These are phyloP conservation scores for Philhelius pedissequus DNA, from an alignment of 2,888 invertebrate genomes.

Conservation along the genomic window DNA sequence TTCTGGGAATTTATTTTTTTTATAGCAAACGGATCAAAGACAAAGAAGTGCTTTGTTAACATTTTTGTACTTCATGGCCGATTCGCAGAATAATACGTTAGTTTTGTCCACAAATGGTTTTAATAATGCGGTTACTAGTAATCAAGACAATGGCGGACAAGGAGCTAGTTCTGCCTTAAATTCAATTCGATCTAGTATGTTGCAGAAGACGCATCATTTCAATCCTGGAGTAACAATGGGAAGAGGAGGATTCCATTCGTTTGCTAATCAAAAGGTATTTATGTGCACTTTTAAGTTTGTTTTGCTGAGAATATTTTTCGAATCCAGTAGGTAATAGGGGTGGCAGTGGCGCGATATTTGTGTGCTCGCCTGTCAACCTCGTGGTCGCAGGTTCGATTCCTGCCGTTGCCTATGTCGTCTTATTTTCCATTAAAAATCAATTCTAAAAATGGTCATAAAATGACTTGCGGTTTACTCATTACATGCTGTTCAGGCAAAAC, in stretches of 20 bases:
- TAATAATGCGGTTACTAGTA: slow-evolving; percentile 19
- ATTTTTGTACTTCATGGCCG: slow-evolving; percentile 78
- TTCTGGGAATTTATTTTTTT: slow-evolving; percentile 61
- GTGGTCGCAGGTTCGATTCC: too few species aligned
- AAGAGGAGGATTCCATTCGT: neutral
- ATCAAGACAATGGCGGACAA: slow-evolving; percentile 18
- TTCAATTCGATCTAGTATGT: slow-evolving; percentile 68
- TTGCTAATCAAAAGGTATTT: slow-evolving; percentile 31
- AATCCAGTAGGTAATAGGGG: too few species aligned
- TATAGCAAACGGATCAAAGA: slow-evolving; percentile 81
- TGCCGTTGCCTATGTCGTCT: too few species aligned
- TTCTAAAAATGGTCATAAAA: too few species aligned
- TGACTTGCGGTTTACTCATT: too few species aligned
- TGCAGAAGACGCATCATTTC: slow-evolving; percentile 58
- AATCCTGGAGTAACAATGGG: slow-evolving; percentile 7
- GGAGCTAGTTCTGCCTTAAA: slow-evolving; percentile 66
- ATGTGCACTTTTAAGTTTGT: neutral
- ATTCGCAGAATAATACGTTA: slow-evolving; percentile 64
- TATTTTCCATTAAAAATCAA: too few species aligned
- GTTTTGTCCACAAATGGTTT: slow-evolving; percentile 68
- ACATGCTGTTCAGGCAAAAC: too few species aligned
- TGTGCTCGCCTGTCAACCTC: too few species aligned
- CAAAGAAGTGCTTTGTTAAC: slow-evolving; percentile 82
- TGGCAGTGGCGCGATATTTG: too few species aligned
- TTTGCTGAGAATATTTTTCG: neutral